These are phyloP conservation scores for Rugalucina vietnamica DNA, from an alignment of 2,888 invertebrate genomes.

Conservation along the genomic window DNA sequence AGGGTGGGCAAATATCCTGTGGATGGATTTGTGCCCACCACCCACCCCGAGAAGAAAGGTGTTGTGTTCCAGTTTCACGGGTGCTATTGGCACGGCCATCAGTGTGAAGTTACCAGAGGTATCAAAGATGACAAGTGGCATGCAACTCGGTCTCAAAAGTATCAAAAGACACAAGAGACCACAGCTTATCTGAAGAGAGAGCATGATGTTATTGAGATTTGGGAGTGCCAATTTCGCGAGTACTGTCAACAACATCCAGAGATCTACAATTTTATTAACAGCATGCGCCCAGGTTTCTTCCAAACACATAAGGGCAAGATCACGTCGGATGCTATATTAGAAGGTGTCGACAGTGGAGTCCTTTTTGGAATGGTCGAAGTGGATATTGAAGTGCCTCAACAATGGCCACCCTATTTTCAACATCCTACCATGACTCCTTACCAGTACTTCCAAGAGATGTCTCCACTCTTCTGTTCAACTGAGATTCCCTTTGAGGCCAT, in stretches of 20 bases:
- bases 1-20: slow-evolving; percentile 20
- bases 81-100: background rate
- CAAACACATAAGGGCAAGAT: slow-evolving; percentile 22
- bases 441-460: slow-evolving; percentile 46
- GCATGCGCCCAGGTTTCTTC: slow-evolving; percentile 19
- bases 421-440: too few relatives aligned
- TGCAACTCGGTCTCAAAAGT: too few relatives aligned
- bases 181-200: background rate
- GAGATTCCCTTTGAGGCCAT: slow-evolving; percentile 45
- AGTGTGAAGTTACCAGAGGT: background rate
- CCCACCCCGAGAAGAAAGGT: too few relatives aligned
- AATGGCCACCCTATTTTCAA: too few relatives aligned
- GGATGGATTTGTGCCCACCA: slow-evolving; percentile 26
- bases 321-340: slow-evolving; percentile 18
- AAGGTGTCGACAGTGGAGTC: too few relatives aligned
- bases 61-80: slow-evolving; percentile 44
- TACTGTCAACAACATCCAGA: slow-evolving; percentile 16
- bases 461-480: slow-evolving; percentile 44
- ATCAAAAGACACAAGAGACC: background rate
- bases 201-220: background rate
- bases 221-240: slow-evolving; percentile 37
- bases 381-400: too few relatives aligned
- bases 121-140: background rate
- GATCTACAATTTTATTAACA: slow-evolving; percentile 37
- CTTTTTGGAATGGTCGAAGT: too few relatives aligned